Evolutionary conservation across 2,888 invertebrate species (phyloP).

Genomic region (Desoria tigrina): DNA sequence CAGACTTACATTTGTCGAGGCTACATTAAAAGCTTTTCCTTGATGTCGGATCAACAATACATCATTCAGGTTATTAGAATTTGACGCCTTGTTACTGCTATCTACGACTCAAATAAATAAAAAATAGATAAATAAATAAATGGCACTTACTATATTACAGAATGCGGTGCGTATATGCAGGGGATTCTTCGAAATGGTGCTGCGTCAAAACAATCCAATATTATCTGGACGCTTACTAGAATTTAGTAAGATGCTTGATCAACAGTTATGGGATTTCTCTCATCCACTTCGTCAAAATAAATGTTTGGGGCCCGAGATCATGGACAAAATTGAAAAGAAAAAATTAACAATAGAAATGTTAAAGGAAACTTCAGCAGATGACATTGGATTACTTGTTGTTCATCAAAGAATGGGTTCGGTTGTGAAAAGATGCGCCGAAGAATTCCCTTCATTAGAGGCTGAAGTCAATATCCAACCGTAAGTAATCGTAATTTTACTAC

Average conservation of each 20-base stretch:
- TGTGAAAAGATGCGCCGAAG: constrained; percentile 79
- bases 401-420: constrained; percentile 73
- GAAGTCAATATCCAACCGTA: constrained; percentile 81
- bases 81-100: not conserved
- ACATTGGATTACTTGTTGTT: constrained; percentile 67
- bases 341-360: constrained; percentile 75
- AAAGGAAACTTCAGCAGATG: constrained; percentile 81
- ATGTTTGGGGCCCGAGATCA: constrained; percentile 72
- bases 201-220: constrained; percentile 85
- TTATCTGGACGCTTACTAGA: constrained; percentile 81
- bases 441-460: constrained; percentile 81
- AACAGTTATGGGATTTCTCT: constrained; percentile 83
- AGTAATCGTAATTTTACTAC: not conserved
- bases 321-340: constrained; percentile 75
- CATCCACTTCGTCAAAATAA: constrained; percentile 84
- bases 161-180: constrained; percentile 88
- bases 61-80: constrained; percentile 81
- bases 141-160: constrained; percentile 60
- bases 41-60: constrained; percentile 85
- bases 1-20: constrained; percentile 85
- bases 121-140: too few species aligned
- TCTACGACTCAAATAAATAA: too few species aligned
- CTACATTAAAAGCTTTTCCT: constrained; percentile 76
- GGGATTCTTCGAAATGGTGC: constrained; percentile 89
- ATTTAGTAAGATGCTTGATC: constrained; percentile 90